Base-by-base conservation (phyloP, 53 echinoderm and acorn worm genomes). In the Arbacia lixula region DNA sequence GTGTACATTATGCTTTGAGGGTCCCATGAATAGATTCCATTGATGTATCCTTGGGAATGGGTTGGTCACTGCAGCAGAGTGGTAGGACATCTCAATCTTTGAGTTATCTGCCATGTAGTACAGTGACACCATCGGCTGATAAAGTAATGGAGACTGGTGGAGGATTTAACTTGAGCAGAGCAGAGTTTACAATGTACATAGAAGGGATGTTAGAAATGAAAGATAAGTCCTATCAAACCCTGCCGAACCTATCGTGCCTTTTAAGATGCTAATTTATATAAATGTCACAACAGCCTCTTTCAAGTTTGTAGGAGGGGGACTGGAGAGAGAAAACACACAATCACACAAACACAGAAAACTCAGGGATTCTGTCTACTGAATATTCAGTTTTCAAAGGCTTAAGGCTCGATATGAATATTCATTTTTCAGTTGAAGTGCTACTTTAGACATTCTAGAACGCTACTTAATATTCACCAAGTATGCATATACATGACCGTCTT, bases 381-480 rank as follows among this genome's bases (percentile, higher is more conserved):
- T 71, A 71, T 29, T 71, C 39, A 26, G 16, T 46, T 25, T 24
- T 71, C n/a, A 36, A 36, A 66, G 33, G 66, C 66, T 66, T 22
- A 66, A n/a, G 11, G 63, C 63, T 36, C 10, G 56, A 22, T 66
- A 38, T 36, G 21, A 37, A 36, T 4, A 66, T 66, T 66, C 36
- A 66, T 66, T 66, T 66, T 66, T 37, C 66, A 22, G 38, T 38
- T 66, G 66, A 66, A 66, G 66, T 66, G 66, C 66, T 66, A 66
- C 36, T 10, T 58, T 22, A 58, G 8, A 58, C 26, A 58, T 0
- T 19, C 2, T 33, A 36, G 66, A 38, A 66, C 36, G 37, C 66
- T 66, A 38, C 36, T 56, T 11, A 12, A n/a, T n/a, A n/a, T n/a
- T n/a, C n/a, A n/a, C n/a, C n/a, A n/a, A n/a, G n/a, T n/a, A n/a